Percentiles rank a stretch among this genome's conserved stretches.
These are phyloP conservation scores for Harpagifer antarcticus DNA, from an alignment of 2,797 vertebrate genomes.

Conservation along the genomic window DNA sequence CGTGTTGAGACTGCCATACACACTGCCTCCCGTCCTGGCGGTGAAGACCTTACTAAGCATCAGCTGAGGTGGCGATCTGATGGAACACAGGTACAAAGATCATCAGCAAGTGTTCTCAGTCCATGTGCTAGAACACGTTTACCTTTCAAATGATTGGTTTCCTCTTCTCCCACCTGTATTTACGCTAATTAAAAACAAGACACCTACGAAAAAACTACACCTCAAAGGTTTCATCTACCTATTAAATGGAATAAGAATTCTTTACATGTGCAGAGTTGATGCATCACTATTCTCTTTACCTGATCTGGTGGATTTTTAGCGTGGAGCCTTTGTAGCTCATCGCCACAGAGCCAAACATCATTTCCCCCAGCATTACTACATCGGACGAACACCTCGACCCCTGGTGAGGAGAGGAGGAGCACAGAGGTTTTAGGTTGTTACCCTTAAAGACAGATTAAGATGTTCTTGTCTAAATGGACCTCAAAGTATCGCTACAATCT, in stretches of 20 bases:
- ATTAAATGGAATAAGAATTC: background rate
- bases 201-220: no score
- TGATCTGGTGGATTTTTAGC: conserved; percentile 97
- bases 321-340: conserved; percentile 99
- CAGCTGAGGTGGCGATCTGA: conserved; percentile 96
- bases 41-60: conserved; percentile 99
- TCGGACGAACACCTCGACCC: conserved; percentile 93
- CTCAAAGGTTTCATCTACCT: background rate
- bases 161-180: background rate
- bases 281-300: conserved; percentile 80
- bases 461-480: background rate
- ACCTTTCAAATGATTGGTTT: background rate
- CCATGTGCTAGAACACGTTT: background rate
- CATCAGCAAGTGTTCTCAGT: conserved; percentile 21
- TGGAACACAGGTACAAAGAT: conserved; percentile 54
- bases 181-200: no score
- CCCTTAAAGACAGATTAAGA: background rate
- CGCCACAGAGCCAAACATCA: conserved; percentile 99
- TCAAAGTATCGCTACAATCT: background rate
- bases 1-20: conserved; percentile 98
- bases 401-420: conserved; percentile 68
- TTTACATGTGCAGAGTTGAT: background rate
- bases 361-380: conserved; percentile 98
- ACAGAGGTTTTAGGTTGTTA: background rate
- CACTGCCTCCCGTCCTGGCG: conserved; percentile 94